Evolutionary conservation across 2,888 invertebrate genomes (phyloP), one percentile per base, ranked within the genome.

Genomic region (Synergus laeviventris): DNA sequence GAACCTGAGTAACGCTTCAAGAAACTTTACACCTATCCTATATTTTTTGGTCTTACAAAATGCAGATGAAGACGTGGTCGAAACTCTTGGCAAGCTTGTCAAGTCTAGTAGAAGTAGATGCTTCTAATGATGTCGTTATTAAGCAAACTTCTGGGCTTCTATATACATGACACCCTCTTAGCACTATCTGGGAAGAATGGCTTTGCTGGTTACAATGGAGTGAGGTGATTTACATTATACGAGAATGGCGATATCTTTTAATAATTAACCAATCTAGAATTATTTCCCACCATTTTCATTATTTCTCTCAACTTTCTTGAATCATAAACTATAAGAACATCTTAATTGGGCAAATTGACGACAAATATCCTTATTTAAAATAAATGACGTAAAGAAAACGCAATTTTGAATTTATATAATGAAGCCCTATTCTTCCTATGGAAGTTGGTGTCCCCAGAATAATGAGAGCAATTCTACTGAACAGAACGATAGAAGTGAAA

Each of bases 101-200:
- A 36, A 38, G 61, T 62, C 36, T 62, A n/a, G 38, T 62, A 31
- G 31, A 31, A 31, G 31, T 31, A 62, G 66, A 31, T 49, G 36
- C 70, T 49, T 64, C 49, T 70, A 70, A 70, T 70, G 70, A 70
- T 49, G 45, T 31, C 31, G 49, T 70, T 70, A 70, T 70, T 70
- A 70, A 49, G 70, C 70, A 70, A 70, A 49, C 70, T 45, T 49
- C 31, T 45, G 70, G 31, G 9, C 14, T 45, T 24, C 45, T 64
- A 70, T 70, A 70, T 42, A 64, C 8, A 64, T 54, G 49, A 36
- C 36, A 36, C 16, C 31, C 70, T 70, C 36, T 49, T 49, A 49
- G n/a, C 16, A 49, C 31, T 39, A 66, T 21, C 42, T 42, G 39
- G 42, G 16, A 64, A 42, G 45, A 66, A 66, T 66, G 45, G 45